Conservation (phyloP, 2,888 invertebrate species). For the Cerceris rybyensis region DNA sequence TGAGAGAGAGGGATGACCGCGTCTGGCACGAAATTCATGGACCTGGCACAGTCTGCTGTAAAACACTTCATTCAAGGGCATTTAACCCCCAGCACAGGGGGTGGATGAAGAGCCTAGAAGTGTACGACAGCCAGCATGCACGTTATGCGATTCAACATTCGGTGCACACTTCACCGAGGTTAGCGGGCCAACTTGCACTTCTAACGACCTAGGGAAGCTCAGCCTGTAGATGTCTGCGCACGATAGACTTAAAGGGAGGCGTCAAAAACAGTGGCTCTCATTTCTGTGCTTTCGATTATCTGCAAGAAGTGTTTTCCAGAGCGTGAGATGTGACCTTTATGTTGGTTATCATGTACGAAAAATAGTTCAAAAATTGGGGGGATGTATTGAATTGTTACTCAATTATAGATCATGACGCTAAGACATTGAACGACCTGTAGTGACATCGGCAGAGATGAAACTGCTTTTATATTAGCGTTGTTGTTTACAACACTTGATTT, state of each 20-base stretch:
- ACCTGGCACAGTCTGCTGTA: conserved; percentile 70
- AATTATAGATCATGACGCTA: too few species aligned
- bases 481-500: too few species aligned
- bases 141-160: conserved; percentile 65
- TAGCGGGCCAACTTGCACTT: conserved; percentile 48
- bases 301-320: too few species aligned
- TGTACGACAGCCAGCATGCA: conserved; percentile 30
- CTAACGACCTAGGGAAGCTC: conserved; percentile 50
- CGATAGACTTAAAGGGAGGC: conserved; percentile 44
- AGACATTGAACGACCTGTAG: too few species aligned
- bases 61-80: conserved; percentile 75
- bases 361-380: too few species aligned
- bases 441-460: too few species aligned
- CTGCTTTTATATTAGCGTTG: too few species aligned
- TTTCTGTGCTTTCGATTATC: background rate
- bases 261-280: conserved; percentile 47
- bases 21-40: conserved; percentile 71
- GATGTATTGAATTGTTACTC: too few species aligned
- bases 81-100: conserved; percentile 53
- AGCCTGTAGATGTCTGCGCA: conserved; percentile 38
- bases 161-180: conserved; percentile 55
- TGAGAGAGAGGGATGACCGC: conserved; percentile 33
- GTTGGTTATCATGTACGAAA: too few species aligned
- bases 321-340: too few species aligned
- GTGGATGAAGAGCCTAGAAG: conserved; percentile 17